phyloP scores from a whole-genome alignment of 2,113 vertebrate genomes.

The Athene cunicularia region DNA sequence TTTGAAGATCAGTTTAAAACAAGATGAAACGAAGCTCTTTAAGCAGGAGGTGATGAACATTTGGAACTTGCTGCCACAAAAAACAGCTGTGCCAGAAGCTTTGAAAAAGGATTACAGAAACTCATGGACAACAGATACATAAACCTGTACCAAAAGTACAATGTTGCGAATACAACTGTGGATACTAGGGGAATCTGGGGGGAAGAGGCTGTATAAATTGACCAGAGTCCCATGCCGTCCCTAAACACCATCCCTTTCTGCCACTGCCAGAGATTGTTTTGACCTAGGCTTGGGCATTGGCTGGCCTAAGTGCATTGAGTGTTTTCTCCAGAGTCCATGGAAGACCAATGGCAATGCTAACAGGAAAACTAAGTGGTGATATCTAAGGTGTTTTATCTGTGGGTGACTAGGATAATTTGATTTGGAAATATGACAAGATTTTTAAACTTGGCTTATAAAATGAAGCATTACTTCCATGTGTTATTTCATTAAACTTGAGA shows the following conservation, averaged over 20 bases:
- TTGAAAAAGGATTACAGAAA: not conserved
- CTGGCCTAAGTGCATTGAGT: not conserved
- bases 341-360: not conserved
- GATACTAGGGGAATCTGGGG: not conserved
- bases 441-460: not conserved
- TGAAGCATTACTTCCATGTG: not conserved
- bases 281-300: not conserved
- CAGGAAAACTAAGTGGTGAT: not conserved
- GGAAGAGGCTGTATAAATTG: not conserved
- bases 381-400: not conserved
- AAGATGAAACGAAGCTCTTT: not conserved
- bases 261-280: not conserved
- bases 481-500: not conserved
- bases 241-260: not conserved
- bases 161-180: not conserved
- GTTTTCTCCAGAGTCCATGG: not conserved
- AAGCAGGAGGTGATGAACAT: not conserved
- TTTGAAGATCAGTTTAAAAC: not conserved
- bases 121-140: fast-evolving
- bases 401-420: not conserved
- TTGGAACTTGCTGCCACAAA: not conserved
- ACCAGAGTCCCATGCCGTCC: not conserved
- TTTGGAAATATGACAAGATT: not conserved
- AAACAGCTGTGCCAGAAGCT: not conserved
- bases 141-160: not conserved